Base-by-base conservation (phyloP, 2,888 invertebrate species). In the Hirtodrosophila trivittata region DNA sequence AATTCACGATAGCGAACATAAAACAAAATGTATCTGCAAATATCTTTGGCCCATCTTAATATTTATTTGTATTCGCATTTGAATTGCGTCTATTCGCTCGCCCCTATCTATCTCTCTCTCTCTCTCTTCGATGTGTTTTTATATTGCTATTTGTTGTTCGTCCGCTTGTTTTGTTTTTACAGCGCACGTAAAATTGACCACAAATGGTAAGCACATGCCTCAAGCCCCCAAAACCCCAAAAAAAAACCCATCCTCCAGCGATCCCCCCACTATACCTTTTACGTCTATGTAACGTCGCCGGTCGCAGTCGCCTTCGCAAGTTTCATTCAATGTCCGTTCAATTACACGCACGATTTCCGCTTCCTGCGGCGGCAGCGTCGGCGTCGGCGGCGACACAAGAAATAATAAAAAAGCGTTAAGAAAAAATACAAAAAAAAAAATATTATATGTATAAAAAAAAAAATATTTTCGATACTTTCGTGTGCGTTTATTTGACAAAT, bases 291-390 rank as follows among this genome's bases (percentile, higher is more conserved):
- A 50, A 59, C 70, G 76, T 60, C 57, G 59, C 70, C 43, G 49
- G 50, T 47, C 69, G 56, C 60, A 55, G 18, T 21, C 18, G 66
- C 63, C 58, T 47, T 66, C 57, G 70, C 81, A 77, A 82, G 52
- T 77, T 78, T 86, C 74, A 73, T 78, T 82, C 78, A 83, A 82
- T 78, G 78, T 76, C 82, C 82, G 66, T 84, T 81, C 86, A 82
- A 82, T 82, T 84, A 82, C 85, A 82, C 81, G 82, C 86, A 81
- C 82, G 81, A 82, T 84, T 82, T 84, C 81, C 86, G 87, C 72
- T 82, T 84, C 85, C 82, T 75, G 84, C 66, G 80, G 82, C 77
- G 62, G 55, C 62, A 42, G 9, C 28, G n/a, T 8, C 4, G 37
- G 14, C 56, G 66, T 18, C 56, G 50, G 39, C 52, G 54, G 59